A percentile compares a stretch with the other conserved stretches of the same genome.
phyloP scores from a whole-genome alignment of 2,113 vertebrate genomes.

The Papio anubis region DNA sequence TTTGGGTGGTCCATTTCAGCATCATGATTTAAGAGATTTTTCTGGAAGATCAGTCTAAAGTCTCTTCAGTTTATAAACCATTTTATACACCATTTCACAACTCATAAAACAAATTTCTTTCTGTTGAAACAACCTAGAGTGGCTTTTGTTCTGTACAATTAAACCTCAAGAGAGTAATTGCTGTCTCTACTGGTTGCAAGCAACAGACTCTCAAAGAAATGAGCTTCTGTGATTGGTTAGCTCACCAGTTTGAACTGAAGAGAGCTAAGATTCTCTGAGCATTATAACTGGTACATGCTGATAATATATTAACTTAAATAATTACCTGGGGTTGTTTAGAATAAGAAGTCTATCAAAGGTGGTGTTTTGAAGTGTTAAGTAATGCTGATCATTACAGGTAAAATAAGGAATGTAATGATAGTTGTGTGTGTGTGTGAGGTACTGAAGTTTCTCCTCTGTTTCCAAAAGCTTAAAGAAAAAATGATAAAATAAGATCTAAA shows the following conservation, averaged over 20 bases:
- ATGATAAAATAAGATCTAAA: neutral
- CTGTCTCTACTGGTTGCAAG: neutral
- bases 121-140: neutral
- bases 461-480: neutral
- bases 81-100: constrained; percentile 13
- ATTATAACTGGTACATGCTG: neutral
- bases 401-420: neutral
- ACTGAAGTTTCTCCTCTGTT: neutral
- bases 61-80: constrained; percentile 15
- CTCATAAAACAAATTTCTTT: constrained; percentile 13
- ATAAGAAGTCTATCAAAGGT: neutral
- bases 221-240: neutral
- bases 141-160: neutral
- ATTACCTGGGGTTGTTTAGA: neutral
- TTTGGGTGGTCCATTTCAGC: neutral
- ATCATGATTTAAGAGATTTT: neutral
- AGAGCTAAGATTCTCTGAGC: neutral
- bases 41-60: neutral
- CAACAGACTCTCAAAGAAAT: neutral
- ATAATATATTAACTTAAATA: neutral
- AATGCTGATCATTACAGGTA: neutral
- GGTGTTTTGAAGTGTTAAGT: neutral
- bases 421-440: neutral
- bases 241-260: neutral
- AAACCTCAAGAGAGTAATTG: neutral